Conservation (phyloP, 2,888 invertebrate genomes). For the Embidobia sp. region DNA sequence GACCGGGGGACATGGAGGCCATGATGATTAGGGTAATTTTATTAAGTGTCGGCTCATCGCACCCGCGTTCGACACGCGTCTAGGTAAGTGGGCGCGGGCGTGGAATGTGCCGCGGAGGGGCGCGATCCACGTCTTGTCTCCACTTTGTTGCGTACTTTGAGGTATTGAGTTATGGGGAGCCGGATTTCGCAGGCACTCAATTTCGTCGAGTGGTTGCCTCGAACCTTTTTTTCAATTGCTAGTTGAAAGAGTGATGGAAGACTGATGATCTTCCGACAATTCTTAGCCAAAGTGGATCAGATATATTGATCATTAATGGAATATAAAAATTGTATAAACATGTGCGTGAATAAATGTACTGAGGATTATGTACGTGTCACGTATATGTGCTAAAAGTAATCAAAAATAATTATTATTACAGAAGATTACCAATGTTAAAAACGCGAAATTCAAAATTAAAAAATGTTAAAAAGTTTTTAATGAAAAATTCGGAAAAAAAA, state of each 20-base stretch:
- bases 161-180: constrained; percentile 28
- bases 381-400: no score
- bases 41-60: constrained; percentile 55
- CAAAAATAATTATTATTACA: no score
- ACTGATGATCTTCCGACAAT: no score
- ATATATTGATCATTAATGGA: no score
- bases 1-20: constrained; percentile 51
- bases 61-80: constrained; percentile 38
- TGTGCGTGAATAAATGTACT: no score
- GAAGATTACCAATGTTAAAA: no score
- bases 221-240: constrained; percentile 12
- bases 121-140: constrained; percentile 35
- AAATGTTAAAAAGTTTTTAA: no score
- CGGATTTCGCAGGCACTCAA: constrained; percentile 18
- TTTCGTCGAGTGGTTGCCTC: constrained; percentile 19
- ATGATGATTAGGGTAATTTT: constrained; percentile 61
- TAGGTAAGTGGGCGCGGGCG: constrained; percentile 32
- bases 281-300: no score
- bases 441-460: no score
- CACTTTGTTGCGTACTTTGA: constrained; percentile 24
- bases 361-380: no score
- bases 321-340: no score
- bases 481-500: no score
- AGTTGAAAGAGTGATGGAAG: neutral
- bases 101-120: constrained; percentile 13